phyloP scores from a whole-genome alignment of 2,888 invertebrate genomes.

The Lepidocyrtinus sp. region DNA sequence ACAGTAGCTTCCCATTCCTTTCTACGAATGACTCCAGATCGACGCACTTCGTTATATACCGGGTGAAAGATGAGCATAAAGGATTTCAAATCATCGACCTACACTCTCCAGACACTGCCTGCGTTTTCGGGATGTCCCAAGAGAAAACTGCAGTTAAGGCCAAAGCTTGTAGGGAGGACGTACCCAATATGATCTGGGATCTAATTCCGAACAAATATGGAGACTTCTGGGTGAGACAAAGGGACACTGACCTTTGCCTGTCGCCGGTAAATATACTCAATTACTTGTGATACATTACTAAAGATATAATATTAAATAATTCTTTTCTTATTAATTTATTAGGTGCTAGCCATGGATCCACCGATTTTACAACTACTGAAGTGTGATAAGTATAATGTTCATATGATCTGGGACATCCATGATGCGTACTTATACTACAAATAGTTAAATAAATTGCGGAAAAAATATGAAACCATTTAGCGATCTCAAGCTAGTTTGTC shows the following conservation, averaged over 20 bases:
- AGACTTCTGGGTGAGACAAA: slow-evolving; percentile 53
- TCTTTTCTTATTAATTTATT: no score
- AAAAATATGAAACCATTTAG: no score
- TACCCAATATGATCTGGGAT: slow-evolving; percentile 55
- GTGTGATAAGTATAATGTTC: slow-evolving; percentile 50
- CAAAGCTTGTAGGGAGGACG: slow-evolving; percentile 48
- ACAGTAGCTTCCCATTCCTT: slow-evolving; percentile 35
- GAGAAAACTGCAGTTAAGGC: slow-evolving; percentile 48
- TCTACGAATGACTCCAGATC: slow-evolving; percentile 16
- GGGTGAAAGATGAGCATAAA: background rate
- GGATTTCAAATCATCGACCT: slow-evolving; percentile 44
- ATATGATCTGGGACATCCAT: slow-evolving; percentile 61
- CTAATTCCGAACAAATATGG: slow-evolving; percentile 56
- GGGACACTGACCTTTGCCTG: slow-evolving; percentile 56
- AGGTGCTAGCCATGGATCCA: slow-evolving; percentile 28
- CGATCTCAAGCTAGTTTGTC: no score
- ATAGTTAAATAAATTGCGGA: no score
- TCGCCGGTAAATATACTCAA: no score
- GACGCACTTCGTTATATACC: slow-evolving; percentile 37
- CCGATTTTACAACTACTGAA: slow-evolving; percentile 42
- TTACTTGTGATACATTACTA: no score
- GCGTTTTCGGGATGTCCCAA: slow-evolving; percentile 53
- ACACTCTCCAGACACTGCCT: slow-evolving; percentile 45
- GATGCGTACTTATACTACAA: slow-evolving; percentile 58
- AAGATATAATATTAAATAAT: no score